Evolutionary conservation across 2,797 vertebrate species (phyloP).

Genomic region (Pogoniulus pusillus): DNA sequence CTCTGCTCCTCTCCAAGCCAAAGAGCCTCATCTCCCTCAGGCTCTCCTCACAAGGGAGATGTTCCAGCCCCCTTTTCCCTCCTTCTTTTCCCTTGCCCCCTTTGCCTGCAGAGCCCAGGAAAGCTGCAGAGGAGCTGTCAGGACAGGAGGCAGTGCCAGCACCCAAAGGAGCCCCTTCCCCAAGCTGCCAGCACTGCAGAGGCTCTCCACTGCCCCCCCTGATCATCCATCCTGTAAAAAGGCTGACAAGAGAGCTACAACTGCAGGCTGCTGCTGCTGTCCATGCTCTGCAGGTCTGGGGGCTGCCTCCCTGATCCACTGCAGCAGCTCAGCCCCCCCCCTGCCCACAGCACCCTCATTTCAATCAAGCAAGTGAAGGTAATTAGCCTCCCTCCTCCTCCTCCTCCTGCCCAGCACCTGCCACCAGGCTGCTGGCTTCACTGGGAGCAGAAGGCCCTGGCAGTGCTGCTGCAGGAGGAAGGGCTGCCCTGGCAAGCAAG

Average conservation of each 20-base stretch:
- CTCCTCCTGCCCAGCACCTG: rapidly evolving
- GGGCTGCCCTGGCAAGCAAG: too few relatives aligned
- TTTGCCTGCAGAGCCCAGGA: not conserved
- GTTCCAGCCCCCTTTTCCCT: not conserved
- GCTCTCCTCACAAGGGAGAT: too few relatives aligned
- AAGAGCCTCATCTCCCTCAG: too few relatives aligned
- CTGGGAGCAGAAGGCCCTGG: not conserved
- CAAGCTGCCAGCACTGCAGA: not conserved
- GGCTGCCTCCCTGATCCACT: not conserved
- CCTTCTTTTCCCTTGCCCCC: not conserved
- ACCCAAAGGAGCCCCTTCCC: not conserved
- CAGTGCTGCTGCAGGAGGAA: not conserved
- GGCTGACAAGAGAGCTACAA: not conserved
- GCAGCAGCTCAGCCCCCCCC: not conserved
- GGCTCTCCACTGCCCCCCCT: not conserved
- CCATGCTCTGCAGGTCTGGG: not conserved
- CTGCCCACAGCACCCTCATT: not conserved
- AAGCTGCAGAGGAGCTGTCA: not conserved
- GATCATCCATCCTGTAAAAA: too few relatives aligned
- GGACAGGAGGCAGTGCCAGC: not conserved
- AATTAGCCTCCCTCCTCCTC: not conserved
- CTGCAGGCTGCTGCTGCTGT: not conserved
- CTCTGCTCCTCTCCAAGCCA: too few relatives aligned
- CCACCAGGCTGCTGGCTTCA: not conserved
- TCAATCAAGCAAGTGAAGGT: not conserved